phyloP scores from a whole-genome alignment of 2,797 vertebrate genomes.

The Phoeniculus purpureus region DNA sequence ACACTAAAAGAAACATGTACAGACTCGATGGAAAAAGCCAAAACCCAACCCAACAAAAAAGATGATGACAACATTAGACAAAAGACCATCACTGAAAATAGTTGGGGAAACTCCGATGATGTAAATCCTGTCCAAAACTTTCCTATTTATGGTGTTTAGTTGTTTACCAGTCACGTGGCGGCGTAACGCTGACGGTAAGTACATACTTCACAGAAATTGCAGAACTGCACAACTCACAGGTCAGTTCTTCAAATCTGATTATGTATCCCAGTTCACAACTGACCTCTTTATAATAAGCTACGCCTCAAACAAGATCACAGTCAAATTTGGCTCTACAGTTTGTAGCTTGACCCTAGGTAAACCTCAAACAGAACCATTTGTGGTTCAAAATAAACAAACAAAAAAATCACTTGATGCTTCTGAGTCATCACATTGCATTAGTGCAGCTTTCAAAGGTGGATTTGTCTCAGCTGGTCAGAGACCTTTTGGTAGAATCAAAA shows the following conservation, averaged over 20 bases:
- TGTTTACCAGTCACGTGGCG: not conserved
- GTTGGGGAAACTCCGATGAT: not conserved
- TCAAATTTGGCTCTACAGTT: not conserved
- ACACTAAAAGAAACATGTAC: not conserved
- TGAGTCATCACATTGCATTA: conserved; percentile 23
- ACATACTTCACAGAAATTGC: not conserved
- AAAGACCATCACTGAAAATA: not conserved
- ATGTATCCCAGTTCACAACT: conserved; percentile 5
- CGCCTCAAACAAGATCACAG: not conserved
- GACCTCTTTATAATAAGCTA: not conserved
- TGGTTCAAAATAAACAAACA: conserved; percentile 50
- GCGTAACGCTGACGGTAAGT: not conserved
- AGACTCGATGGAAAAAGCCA: not conserved
- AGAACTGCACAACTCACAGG: conserved; percentile 15
- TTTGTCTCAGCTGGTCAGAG: not conserved
- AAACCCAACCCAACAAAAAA: not conserved
- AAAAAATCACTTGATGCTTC: conserved; percentile 23
- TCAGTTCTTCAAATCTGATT: conserved; percentile 32
- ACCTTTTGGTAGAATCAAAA: conserved; percentile 11
- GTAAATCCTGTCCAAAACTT: not conserved
- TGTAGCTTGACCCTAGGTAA: conserved; percentile 45
- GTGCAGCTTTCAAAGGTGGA: conserved; percentile 19
- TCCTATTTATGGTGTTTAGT: conserved; percentile 1
- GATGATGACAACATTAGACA: not conserved
- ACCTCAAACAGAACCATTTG: conserved; percentile 32